Base-by-base conservation (phyloP, 2,888 invertebrate genomes). In the Athalia cordata region DNA sequence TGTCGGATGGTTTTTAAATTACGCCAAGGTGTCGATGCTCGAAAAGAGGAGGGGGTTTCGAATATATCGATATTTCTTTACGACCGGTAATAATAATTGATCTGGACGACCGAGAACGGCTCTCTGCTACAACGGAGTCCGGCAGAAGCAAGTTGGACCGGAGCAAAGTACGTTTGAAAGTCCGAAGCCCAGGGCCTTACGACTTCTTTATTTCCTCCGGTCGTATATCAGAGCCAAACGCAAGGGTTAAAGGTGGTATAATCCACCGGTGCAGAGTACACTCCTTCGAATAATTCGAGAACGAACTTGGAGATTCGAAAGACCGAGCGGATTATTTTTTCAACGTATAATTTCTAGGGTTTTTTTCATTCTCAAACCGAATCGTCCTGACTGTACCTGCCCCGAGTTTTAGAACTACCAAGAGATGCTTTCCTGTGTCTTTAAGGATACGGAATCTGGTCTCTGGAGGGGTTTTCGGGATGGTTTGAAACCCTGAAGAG, bases 11-110 rank as follows among this genome's bases (percentile, higher is more conserved):
- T 29, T 59, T 29, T 57, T 72, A 52, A 59, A 61, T 64, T 29
- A 29, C 29, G 8, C 62, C 62, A 43, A 52, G 50, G 49, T 47
- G 47, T 43, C 50, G 59, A 64, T 61, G 72, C 13, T 13, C 3
- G 59, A 13, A 59, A 15, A 13, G n/a, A 15, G n/a, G 29, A 43
- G 59, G 72, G 15, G 79, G 80, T 77, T 82, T 81, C 77, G 81
- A 82, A 83, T 82, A 82, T 83, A 85, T 83, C 85, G 85, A 86
- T 86, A 86, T 86, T 86, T 86, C 85, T 87, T 86, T 86, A 86
- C 82, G 84, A 85, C 83, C 81, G 85, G 84, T 85, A 84, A 85
- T 85, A 86, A 87, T 87, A 86, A 86, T 85, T 86, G 86, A 85
- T 86, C 84, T 82, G 47, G 64, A 78, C 52, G 47, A 50, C 9